These are phyloP conservation scores for Drosophila lacertosa DNA, from an alignment of 1,140 invertebrate genomes.

Conservation along the genomic window DNA sequence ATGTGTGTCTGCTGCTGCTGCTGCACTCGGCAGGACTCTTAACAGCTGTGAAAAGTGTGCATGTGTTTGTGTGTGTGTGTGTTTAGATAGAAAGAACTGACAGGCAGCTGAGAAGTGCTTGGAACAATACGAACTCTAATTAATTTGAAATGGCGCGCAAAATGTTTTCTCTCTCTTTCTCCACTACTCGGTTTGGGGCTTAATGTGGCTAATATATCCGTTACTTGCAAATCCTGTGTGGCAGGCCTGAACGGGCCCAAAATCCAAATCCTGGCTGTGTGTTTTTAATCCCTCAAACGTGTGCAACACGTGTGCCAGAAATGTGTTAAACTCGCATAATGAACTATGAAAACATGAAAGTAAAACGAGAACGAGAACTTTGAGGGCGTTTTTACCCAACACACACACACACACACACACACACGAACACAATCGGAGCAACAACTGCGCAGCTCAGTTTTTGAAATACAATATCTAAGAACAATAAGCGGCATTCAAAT, in stretches of 20 bases:
- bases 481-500: slow-evolving; percentile 45
- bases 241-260: slow-evolving; percentile 16
- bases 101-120: slow-evolving; percentile 18
- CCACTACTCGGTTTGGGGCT: not conserved
- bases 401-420: not conserved
- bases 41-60: slow-evolving; percentile 52
- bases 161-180: not conserved
- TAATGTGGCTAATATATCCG: slow-evolving; percentile 49
- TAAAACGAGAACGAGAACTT: slow-evolving; percentile 47
- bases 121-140: slow-evolving; percentile 24
- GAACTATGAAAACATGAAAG: slow-evolving; percentile 57
- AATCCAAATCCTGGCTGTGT: slow-evolving; percentile 28
- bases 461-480: slow-evolving; percentile 49
- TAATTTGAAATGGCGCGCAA: slow-evolving; percentile 30
- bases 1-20: slow-evolving; percentile 29
- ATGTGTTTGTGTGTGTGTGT: slow-evolving; percentile 1
- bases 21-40: slow-evolving; percentile 1
- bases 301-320: slow-evolving; percentile 57
- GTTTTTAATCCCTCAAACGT: slow-evolving; percentile 53
- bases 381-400: slow-evolving; percentile 39
- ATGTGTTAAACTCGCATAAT: slow-evolving; percentile 54
- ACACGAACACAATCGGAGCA: slow-evolving; percentile 6
- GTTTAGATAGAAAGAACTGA: not conserved
- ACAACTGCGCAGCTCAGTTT: slow-evolving; percentile 8
- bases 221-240: slow-evolving; percentile 40